Conservation (phyloP, 2,113 vertebrate species). For the Hydrolagus affinis region DNA sequence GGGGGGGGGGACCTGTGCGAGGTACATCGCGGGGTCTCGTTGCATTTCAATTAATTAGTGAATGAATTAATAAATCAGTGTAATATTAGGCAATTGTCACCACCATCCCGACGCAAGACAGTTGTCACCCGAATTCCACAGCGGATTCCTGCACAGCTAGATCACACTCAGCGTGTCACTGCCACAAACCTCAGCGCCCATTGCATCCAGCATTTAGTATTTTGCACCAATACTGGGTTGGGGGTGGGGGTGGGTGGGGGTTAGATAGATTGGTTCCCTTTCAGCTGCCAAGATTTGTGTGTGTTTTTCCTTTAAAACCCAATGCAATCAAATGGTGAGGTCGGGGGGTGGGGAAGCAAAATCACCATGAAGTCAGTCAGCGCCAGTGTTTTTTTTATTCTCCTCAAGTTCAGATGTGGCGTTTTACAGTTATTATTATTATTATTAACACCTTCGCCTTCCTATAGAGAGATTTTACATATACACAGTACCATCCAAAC, state of each 20-base stretch:
- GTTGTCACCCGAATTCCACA: too few species aligned
- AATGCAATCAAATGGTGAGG: background rate
- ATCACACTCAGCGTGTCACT: too few species aligned
- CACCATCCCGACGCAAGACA: too few species aligned
- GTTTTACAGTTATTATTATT: too few species aligned
- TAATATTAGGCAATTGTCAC: background rate
- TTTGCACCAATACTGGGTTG: background rate
- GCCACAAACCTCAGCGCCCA: background rate
- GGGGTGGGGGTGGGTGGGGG: background rate
- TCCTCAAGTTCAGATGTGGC: too few species aligned
- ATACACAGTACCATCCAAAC: background rate
- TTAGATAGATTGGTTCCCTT: too few species aligned
- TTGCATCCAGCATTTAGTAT: background rate
- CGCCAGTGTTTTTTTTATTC: background rate
- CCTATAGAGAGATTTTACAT: background rate
- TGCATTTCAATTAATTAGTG: background rate
- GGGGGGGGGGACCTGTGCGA: background rate
- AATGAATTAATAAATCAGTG: background rate
- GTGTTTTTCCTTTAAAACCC: too few species aligned
- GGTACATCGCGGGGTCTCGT: background rate
- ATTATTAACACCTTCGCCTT: background rate
- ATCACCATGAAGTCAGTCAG: background rate
- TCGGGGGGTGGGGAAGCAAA: background rate
- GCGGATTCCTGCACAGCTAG: too few species aligned
- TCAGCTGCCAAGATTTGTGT: background rate